phyloP scores from a whole-genome alignment of 1,140 invertebrate species.

The Nasonia giraulti region DNA sequence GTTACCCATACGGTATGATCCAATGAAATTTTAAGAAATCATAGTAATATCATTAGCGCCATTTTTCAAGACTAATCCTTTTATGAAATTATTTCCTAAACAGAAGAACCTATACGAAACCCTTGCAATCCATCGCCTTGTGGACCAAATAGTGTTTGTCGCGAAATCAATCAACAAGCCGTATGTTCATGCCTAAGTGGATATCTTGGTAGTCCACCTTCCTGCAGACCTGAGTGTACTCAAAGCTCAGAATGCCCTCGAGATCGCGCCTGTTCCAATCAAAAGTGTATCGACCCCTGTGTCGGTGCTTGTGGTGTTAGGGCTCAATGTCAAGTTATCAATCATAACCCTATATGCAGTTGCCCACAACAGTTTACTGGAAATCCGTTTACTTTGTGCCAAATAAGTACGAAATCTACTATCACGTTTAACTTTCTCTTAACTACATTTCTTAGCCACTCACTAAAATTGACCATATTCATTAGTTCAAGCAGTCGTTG shows the following conservation, averaged over 20 bases:
- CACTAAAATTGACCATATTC: background rate
- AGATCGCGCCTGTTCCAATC: conserved; percentile 80
- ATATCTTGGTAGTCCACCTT: conserved; percentile 81
- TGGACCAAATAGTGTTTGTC: conserved; percentile 80
- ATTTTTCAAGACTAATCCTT: conserved; percentile 37
- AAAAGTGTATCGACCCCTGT: conserved; percentile 83
- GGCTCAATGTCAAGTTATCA: conserved; percentile 78
- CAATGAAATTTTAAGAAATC: background rate
- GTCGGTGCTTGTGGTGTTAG: conserved; percentile 80
- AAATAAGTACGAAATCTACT: conserved; percentile 55
- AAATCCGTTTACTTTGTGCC: conserved; percentile 76
- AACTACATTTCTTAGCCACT: background rate
- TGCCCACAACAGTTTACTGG: conserved; percentile 77
- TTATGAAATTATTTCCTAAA: conserved; percentile 61
- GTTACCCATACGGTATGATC: conserved; percentile 36
- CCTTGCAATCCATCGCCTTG: conserved; percentile 80
- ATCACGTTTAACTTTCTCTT: background rate
- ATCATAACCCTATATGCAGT: conserved; percentile 79
- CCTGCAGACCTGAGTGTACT: conserved; percentile 81
- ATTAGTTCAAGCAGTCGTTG: conserved; percentile 34
- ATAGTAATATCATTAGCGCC: too few relatives aligned
- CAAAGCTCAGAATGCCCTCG: conserved; percentile 79
- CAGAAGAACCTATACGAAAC: conserved; percentile 58
- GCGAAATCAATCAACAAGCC: conserved; percentile 77
- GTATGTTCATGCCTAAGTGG: conserved; percentile 81